phyloP scores from a whole-genome alignment of 2,797 vertebrate genomes.

The Clamator glandarius region DNA sequence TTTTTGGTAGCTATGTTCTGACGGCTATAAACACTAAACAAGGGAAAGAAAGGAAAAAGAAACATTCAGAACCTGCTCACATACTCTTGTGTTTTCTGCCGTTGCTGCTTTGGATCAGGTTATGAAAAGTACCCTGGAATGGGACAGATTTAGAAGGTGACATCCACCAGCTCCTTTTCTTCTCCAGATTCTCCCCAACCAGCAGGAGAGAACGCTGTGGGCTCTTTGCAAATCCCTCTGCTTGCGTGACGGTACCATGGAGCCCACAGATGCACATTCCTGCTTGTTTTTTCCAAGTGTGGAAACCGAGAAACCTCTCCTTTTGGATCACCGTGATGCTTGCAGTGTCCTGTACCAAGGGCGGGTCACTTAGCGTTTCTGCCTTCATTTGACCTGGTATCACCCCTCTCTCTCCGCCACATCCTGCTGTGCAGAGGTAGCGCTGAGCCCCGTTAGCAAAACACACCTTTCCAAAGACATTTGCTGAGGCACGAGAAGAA shows the following conservation, averaged over 20 bases:
- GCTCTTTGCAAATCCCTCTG: background rate
- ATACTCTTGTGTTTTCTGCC: background rate
- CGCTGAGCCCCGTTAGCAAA: background rate
- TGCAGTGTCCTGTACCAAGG: background rate
- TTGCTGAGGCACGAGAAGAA: background rate
- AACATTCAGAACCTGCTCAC: background rate
- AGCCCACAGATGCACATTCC: background rate
- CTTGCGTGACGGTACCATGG: fast-evolving
- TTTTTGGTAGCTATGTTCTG: background rate
- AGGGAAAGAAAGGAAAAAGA: background rate
- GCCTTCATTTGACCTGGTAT: background rate
- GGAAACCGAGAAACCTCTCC: background rate
- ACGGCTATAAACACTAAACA: background rate
- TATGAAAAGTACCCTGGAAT: background rate
- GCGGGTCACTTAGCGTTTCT: background rate
- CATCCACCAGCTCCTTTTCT: background rate
- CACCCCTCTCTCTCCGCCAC: too few relatives aligned
- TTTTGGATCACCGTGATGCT: background rate
- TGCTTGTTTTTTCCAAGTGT: background rate
- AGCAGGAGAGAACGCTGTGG: background rate
- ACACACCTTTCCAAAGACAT: background rate
- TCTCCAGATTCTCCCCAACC: background rate
- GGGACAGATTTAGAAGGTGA: background rate
- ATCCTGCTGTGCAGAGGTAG: background rate
- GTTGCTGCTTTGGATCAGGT: background rate